A percentile compares a stretch with the other conserved stretches of the same genome.
Conservation (phyloP, 2,797 vertebrate species). For the Enteromius fasciolatus region DNA sequence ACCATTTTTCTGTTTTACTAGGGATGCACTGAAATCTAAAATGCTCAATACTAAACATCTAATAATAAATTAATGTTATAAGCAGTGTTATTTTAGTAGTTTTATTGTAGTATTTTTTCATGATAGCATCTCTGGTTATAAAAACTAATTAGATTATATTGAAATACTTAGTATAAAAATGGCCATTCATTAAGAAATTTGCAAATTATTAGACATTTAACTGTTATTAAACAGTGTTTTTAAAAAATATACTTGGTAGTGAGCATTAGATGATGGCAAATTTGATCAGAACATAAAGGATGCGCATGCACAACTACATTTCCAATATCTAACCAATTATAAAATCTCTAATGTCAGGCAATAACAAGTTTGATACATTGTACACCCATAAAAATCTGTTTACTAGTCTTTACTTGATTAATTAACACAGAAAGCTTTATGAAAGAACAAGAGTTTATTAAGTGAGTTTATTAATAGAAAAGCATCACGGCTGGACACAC, state of each 20-base stretch:
- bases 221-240: neutral
- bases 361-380: neutral
- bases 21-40: neutral
- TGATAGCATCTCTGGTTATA: neutral
- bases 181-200: neutral
- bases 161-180: neutral
- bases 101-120: neutral
- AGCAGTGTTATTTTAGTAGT: neutral
- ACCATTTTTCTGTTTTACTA: neutral
- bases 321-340: neutral
- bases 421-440: slow-evolving; percentile 52
- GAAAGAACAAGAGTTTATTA: slow-evolving; percentile 71
- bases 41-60: neutral
- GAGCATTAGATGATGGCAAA: neutral
- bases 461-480: slow-evolving; percentile 76
- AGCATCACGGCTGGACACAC: slow-evolving; percentile 58
- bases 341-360: neutral
- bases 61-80: neutral
- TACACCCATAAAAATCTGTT: neutral
- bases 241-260: neutral
- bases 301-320: too few relatives aligned
- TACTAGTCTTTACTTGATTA: neutral
- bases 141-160: neutral
- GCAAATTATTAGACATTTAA: neutral
- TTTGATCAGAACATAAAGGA: neutral